phyloP scores from a whole-genome alignment of 2,888 invertebrate species.

The Drosophila meridionalis region DNA sequence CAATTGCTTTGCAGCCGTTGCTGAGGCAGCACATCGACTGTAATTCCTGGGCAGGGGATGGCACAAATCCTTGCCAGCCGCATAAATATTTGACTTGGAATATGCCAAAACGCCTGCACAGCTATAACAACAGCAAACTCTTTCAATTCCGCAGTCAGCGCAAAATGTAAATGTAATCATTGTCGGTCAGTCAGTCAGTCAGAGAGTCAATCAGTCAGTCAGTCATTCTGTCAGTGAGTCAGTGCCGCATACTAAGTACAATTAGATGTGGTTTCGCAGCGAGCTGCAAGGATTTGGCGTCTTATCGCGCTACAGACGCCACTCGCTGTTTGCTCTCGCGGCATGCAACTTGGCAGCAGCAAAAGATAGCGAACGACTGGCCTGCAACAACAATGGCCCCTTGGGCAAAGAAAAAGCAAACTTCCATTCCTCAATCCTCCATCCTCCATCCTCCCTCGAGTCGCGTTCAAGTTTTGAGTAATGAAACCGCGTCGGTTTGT shows the following conservation, averaged over 20 bases:
- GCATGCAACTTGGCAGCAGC: conserved; percentile 57
- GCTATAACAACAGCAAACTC: conserved; percentile 30
- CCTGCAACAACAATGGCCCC: conserved; percentile 49
- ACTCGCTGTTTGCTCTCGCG: conserved; percentile 63
- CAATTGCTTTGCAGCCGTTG: conserved; percentile 38
- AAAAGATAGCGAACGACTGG: conserved; percentile 40
- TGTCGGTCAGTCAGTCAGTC: conserved; percentile 31
- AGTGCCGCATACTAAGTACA: conserved; percentile 68
- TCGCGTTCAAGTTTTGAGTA: conserved; percentile 57
- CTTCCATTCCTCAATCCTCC: conserved; percentile 1
- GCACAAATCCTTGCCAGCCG: conserved; percentile 39
- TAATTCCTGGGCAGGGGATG: conserved; percentile 8
- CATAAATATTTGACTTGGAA: conserved; percentile 72
- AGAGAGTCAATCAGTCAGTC: conserved; percentile 15
- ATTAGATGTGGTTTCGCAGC: conserved; percentile 56
- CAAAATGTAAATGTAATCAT: conserved; percentile 57
- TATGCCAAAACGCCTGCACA: conserved; percentile 31
- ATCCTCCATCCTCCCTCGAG: not conserved
- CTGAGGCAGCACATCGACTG: conserved; percentile 24
- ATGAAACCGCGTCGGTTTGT: conserved; percentile 48
- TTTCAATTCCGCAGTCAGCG: conserved; percentile 54
- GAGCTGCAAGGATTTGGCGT: conserved; percentile 51
- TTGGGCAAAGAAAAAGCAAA: conserved; percentile 30
- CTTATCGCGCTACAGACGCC: conserved; percentile 46
- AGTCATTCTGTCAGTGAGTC: conserved; percentile 28